Base-by-base conservation (phyloP, 2,797 vertebrate species). In the Agapornis canus region DNA sequence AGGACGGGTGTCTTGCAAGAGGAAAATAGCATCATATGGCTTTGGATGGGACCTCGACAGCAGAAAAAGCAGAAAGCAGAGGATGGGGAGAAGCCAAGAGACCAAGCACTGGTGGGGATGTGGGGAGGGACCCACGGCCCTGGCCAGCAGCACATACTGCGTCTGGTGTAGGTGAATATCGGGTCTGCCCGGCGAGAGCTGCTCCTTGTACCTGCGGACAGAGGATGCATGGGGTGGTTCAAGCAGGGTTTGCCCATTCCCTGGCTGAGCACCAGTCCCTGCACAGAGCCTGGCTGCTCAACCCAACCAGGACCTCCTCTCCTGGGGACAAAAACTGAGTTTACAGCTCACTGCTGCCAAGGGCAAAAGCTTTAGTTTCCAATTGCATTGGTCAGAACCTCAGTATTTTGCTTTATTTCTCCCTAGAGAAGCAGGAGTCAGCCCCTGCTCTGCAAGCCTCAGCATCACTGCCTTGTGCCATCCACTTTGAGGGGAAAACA, bases 261-360 rank as follows among this genome's bases (percentile, higher is more conserved):
- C 31, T 8, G 15, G 5, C 51, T 1, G 0, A 66, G 45, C 60
- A 48, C 15, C 26, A 1, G 4, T 15, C 61, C 27, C 35, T n/a
- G 43, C 37, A 32, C 31, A 0, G 0, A 83, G 32, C 32, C 39
- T 0, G 2, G 11, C 82, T 65, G 71, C 18, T 66, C 59, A 37
- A 11, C 21, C 31, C 4, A 0, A 1, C 25, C 14, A 23, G n/a
- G 5, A 72, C 22, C 69, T 82, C 95, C 73, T 99, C 98, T 98
- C 97, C 95, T 97, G 5, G 97, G 98, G 98, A 99, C 39, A 99
- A 98, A 97, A 99, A 98, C 25, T 32, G 31, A 35, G 21, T 29
- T 48, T 54, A 42, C n/a, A 43, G 61, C 35, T 52, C 35, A 6
- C 13, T 14, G 17, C 84, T 48, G 47, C 26, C 13, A 43, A 49